These are phyloP conservation scores for Ochropleura plecta DNA, from an alignment of 2,888 invertebrate genomes.

Conservation along the genomic window DNA sequence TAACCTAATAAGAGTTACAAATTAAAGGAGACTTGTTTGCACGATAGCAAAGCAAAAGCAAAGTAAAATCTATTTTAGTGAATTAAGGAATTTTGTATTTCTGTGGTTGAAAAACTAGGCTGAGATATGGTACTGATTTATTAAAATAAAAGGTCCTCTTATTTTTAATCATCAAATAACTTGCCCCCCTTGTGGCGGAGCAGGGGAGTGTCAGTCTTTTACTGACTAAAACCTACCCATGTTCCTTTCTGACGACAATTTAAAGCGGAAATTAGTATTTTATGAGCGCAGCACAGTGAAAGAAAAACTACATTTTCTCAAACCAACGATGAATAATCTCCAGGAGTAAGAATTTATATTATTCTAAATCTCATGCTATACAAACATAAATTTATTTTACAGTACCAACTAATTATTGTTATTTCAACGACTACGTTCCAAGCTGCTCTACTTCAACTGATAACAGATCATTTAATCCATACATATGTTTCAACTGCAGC, in stretches of 20 bases:
- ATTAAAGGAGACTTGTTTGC: not conserved
- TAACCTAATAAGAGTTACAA: not conserved
- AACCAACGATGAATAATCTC: not conserved
- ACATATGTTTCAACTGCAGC: slow-evolving; percentile 29
- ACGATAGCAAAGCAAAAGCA: no score
- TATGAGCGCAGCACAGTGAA: not conserved
- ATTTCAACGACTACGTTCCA: slow-evolving; percentile 12
- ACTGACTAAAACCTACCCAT: no score
- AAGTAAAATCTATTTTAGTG: no score
- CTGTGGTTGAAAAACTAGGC: no score
- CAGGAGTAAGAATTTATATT: not conserved
- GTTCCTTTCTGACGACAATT: not conserved
- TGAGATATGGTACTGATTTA: no score
- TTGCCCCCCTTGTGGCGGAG: no score
- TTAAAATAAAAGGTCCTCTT: no score
- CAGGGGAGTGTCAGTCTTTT: no score
- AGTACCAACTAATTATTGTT: slow-evolving; percentile 23
- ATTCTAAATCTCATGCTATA: not conserved
- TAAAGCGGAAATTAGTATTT: not conserved
- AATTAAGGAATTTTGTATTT: no score
- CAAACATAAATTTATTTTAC: slow-evolving; percentile 33
- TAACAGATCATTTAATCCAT: slow-evolving; percentile 38
- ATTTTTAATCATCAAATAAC: no score
- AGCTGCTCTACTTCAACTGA: slow-evolving; percentile 23
- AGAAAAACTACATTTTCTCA: not conserved